Evolutionary conservation across 35 echinoderm and acorn worm species (phyloP).

Genomic region (Hemicentrotus pulcherrimus): DNA sequence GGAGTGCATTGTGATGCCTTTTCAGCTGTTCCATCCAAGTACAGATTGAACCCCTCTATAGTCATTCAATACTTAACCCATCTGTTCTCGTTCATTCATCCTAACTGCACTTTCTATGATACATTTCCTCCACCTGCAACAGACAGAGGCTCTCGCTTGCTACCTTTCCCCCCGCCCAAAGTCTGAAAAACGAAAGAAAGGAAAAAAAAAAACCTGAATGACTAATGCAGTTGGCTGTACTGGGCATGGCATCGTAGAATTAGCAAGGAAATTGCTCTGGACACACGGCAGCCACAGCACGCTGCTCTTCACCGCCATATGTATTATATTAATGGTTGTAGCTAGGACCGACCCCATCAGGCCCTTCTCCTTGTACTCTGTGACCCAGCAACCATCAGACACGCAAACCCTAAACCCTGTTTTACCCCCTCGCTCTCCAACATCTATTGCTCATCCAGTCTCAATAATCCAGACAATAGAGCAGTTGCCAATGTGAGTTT

Average conservation of each 20-base stretch:
- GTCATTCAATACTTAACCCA: constrained; percentile 9
- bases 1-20: not conserved
- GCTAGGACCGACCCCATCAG: not conserved
- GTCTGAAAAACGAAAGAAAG: not conserved
- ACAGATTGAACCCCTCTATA: not conserved
- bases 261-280: constrained; percentile 52
- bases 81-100: not conserved
- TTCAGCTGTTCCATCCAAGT: not conserved
- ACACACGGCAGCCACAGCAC: constrained; percentile 45
- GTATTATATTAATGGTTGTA: constrained; percentile 8
- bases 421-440: not conserved
- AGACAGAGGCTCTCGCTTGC: not conserved
- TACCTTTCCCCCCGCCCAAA: not conserved
- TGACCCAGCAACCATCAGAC: constrained; percentile 23
- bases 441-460: not conserved
- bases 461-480: constrained; percentile 7
- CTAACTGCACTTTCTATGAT: not conserved
- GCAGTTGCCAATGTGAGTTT: not conserved
- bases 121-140: not conserved
- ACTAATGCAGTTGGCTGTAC: constrained; percentile 43
- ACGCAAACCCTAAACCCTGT: not conserved
- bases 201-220: constrained; percentile 6
- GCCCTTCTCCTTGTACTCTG: constrained; percentile 21
- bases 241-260: constrained; percentile 47
- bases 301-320: constrained; percentile 39